Conservation (phyloP, 2,888 invertebrate species). For the Cantharis rufa region DNA sequence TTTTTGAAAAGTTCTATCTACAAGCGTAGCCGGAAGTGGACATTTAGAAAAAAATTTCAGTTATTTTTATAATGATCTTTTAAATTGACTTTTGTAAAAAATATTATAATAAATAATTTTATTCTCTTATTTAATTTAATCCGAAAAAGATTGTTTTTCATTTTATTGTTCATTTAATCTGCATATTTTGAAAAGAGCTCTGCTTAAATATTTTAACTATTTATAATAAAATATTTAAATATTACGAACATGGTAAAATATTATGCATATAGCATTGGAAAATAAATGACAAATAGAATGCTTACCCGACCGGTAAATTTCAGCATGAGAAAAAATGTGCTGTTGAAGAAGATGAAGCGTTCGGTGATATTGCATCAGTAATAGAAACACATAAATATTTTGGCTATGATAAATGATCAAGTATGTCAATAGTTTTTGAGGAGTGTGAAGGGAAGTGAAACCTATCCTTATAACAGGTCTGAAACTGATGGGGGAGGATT, state of each 20-base stretch:
- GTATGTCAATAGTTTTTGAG: slow-evolving; percentile 40
- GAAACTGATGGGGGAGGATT: slow-evolving; percentile 33
- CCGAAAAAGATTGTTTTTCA: too few relatives aligned
- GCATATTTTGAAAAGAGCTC: too few relatives aligned
- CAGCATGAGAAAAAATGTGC: slow-evolving; percentile 11
- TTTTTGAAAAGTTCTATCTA: too few relatives aligned
- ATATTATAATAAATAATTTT: too few relatives aligned
- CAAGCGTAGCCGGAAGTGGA: too few relatives aligned
- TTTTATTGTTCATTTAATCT: too few relatives aligned
- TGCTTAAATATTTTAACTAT: not conserved
- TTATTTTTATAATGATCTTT: too few relatives aligned
- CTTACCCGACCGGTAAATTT: not conserved
- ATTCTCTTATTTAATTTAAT: too few relatives aligned
- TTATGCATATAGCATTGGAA: not conserved
- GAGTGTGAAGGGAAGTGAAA: slow-evolving; percentile 37
- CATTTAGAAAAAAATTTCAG: too few relatives aligned
- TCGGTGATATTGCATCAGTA: slow-evolving; percentile 43
- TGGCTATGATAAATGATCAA: slow-evolving; percentile 50
- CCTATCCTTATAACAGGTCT: slow-evolving; percentile 30
- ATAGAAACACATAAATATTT: slow-evolving; percentile 44
- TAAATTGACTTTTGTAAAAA: too few relatives aligned
- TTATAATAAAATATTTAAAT: not conserved
- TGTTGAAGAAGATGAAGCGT: slow-evolving; percentile 26
- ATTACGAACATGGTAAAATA: not conserved
- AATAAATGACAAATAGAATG: not conserved